Conservation (phyloP, 2,888 invertebrate species). For the Muschampia plurimacula region DNA sequence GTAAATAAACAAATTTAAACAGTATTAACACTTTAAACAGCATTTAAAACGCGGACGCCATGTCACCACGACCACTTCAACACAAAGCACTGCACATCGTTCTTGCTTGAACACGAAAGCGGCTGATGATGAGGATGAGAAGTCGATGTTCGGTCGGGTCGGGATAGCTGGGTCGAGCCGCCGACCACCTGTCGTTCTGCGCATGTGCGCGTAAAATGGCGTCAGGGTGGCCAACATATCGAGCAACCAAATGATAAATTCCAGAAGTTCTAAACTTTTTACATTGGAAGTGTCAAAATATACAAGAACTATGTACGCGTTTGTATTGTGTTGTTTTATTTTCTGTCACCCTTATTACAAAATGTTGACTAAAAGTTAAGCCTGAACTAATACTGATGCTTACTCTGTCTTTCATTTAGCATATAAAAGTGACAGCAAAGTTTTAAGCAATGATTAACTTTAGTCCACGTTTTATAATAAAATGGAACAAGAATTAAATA, state of each 20-base stretch:
- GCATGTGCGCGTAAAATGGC: constrained; percentile 84
- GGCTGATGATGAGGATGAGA: constrained; percentile 86
- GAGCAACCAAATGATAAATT: constrained; percentile 55
- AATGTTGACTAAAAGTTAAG: too few relatives aligned
- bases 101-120: constrained; percentile 83
- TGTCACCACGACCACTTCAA: constrained; percentile 84
- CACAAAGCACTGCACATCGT: constrained; percentile 84
- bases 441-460: too few relatives aligned
- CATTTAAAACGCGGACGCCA: constrained; percentile 80
- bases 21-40: constrained; percentile 67
- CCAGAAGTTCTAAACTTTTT: constrained; percentile 63
- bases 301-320: too few relatives aligned
- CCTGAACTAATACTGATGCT: too few relatives aligned
- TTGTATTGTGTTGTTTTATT: too few relatives aligned
- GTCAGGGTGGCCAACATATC: constrained; percentile 72
- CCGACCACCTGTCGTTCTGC: constrained; percentile 86
- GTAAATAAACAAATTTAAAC: constrained; percentile 79
- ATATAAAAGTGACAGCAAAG: too few relatives aligned
- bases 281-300: not conserved
- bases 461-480: too few relatives aligned
- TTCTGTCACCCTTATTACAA: too few relatives aligned
- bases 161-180: constrained; percentile 80
- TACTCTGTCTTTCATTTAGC: too few relatives aligned
- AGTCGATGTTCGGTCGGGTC: constrained; percentile 83
- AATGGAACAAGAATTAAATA: too few relatives aligned